These are phyloP conservation scores for Nomada ferruginata DNA, from an alignment of 2,888 invertebrate genomes.

Conservation along the genomic window DNA sequence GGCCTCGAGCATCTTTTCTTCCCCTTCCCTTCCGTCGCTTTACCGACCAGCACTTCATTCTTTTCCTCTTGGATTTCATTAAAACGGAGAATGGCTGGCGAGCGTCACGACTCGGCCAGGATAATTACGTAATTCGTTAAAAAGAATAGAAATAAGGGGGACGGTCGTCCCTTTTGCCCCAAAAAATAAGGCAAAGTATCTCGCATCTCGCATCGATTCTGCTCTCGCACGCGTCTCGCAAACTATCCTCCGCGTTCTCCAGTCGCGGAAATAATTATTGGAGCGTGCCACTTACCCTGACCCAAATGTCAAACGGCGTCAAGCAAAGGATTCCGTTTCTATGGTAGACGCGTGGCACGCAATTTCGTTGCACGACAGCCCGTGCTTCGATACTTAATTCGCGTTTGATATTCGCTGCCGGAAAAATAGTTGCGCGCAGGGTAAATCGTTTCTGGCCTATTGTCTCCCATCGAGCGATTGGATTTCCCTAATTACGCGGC, in stretches of 20 bases:
- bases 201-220: not conserved
- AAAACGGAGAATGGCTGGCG: conserved; percentile 29
- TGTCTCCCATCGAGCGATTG: not conserved
- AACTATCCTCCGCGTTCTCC: not conserved
- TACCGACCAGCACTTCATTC: conserved; percentile 1
- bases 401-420: not conserved
- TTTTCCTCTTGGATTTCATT: conserved; percentile 44
- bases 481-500: conserved; percentile 9
- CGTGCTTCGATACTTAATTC: not conserved
- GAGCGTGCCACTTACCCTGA: conserved; percentile 6
- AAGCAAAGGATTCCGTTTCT: conserved; percentile 27
- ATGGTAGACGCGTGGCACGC: not conserved
- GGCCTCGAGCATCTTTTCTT: conserved; percentile 9
- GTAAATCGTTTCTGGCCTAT: not conserved
- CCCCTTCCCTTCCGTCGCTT: no score
- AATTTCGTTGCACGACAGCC: conserved; percentile 23
- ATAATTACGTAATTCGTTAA: conserved; percentile 48
- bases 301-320: conserved; percentile 13
- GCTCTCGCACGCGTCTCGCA: not conserved
- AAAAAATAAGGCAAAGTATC: not conserved
- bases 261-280: conserved; percentile 40
- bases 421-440: no score
- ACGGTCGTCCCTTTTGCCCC: not conserved
- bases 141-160: not conserved
- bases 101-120: conserved; percentile 8